phyloP scores from a whole-genome alignment of 2,888 invertebrate species.

The Rhagophthalmus giganteus region DNA sequence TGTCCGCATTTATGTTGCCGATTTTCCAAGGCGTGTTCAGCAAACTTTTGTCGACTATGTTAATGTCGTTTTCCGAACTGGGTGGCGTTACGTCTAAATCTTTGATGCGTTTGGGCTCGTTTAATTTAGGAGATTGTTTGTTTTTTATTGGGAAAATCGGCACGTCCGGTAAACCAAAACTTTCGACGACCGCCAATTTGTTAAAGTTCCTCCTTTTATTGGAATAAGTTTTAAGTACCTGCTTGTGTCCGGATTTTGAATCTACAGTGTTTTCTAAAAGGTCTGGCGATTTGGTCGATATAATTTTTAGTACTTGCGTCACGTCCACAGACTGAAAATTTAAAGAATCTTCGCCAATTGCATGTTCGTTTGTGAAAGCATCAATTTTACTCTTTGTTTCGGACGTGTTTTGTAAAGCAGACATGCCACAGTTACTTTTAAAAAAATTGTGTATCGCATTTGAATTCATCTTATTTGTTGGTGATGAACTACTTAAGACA shows the following conservation, averaged over 20 bases:
- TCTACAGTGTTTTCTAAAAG: conserved; percentile 20
- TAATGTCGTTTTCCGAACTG: conserved; percentile 29
- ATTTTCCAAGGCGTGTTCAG: conserved; percentile 32
- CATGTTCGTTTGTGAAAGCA: too few species aligned
- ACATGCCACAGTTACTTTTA: conserved; percentile 20
- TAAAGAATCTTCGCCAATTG: conserved; percentile 2
- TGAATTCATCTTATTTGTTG: conserved; percentile 12
- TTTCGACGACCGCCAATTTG: conserved; percentile 40
- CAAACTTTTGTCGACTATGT: conserved; percentile 28
- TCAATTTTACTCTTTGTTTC: conserved; percentile 27
- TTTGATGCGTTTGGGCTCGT: conserved; percentile 24
- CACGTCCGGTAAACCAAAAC: conserved; percentile 47
- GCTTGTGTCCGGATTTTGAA: conserved; percentile 27
- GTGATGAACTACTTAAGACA: neutral
- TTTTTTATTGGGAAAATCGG: conserved; percentile 40
- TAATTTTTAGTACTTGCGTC: conserved; percentile 44
- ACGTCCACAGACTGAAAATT: conserved; percentile 33
- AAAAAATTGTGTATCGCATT: conserved; percentile 30
- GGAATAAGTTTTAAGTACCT: conserved; percentile 43
- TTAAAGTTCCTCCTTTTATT: conserved; percentile 41
- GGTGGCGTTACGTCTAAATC: conserved; percentile 30
- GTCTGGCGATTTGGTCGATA: conserved; percentile 35
- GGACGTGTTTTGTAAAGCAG: neutral
- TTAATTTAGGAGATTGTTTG: conserved; percentile 29
- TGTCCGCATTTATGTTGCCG: conserved; percentile 10